phyloP scores from a whole-genome alignment of 2,113 vertebrate genomes.

The Alexandromys fortis region DNA sequence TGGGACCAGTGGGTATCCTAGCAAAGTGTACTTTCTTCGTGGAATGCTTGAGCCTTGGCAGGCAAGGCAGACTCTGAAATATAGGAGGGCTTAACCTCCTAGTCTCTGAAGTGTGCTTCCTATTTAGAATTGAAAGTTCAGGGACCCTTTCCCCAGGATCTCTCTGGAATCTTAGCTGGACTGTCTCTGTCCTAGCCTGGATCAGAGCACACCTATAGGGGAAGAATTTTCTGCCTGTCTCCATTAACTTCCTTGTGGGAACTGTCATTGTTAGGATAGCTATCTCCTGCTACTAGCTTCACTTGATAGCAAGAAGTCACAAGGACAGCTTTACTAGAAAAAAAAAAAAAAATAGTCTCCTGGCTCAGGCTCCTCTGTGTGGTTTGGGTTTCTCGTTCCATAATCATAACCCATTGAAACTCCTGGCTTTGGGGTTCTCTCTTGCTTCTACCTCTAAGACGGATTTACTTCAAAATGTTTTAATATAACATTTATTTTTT shows the following conservation, averaged over 20 bases:
- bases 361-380: neutral
- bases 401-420: constrained; percentile 48
- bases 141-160: neutral
- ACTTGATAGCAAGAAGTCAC: neutral
- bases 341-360: neutral
- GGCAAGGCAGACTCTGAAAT: constrained; percentile 61
- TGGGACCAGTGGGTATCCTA: constrained; percentile 63
- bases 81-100: constrained; percentile 57
- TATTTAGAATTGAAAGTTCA: constrained; percentile 62
- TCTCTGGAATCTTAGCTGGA: constrained; percentile 43
- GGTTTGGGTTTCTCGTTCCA: constrained; percentile 28
- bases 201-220: constrained; percentile 16
- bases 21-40: constrained; percentile 63
- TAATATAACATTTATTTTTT: neutral
- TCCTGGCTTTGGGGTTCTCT: neutral
- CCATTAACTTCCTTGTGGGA: constrained; percentile 34
- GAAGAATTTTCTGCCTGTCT: neutral
- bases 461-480: constrained; percentile 12
- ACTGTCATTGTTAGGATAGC: neutral
- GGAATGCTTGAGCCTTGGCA: constrained; percentile 13
- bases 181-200: neutral
- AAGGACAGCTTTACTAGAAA: neutral
- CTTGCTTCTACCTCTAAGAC: neutral
- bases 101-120: constrained; percentile 59
- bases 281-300: neutral